These are phyloP conservation scores for Malacoctenus gilli DNA, from an alignment of 2,797 vertebrate genomes.

Conservation along the genomic window DNA sequence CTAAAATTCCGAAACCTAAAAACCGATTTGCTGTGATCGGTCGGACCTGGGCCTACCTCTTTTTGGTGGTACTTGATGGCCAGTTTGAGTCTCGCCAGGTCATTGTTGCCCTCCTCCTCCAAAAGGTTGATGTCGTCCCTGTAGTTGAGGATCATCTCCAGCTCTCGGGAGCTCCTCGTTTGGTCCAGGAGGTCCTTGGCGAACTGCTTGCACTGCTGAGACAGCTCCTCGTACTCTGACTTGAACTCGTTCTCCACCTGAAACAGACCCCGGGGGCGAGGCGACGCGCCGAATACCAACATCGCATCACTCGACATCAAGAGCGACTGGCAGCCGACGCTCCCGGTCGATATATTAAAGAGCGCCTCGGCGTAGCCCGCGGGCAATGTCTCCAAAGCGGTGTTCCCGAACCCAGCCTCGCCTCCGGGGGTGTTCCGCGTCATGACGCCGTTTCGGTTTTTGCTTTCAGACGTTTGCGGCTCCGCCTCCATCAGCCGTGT, in stretches of 20 bases:
- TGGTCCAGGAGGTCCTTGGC: conserved; percentile 97
- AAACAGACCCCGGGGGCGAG: not conserved
- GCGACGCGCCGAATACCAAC: not conserved
- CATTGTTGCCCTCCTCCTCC: conserved; percentile 91
- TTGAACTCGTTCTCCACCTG: conserved; percentile 97
- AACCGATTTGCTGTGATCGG: too few relatives aligned
- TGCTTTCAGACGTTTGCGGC: not conserved
- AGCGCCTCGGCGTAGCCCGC: not conserved
- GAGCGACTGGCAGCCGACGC: not conserved
- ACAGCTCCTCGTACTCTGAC: conserved; percentile 95
- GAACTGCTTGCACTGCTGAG: conserved; percentile 94
- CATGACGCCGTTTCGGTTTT: not conserved
- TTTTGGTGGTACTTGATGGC: conserved; percentile 99
- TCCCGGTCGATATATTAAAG: not conserved
- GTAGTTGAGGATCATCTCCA: conserved; percentile 98
- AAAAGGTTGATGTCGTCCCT: conserved; percentile 89
- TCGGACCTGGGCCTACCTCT: conserved; percentile 82
- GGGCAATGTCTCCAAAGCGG: not conserved
- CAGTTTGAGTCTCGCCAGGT: conserved; percentile 93
- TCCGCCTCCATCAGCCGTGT: too few relatives aligned
- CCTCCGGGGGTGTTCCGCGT: conserved; percentile 7
- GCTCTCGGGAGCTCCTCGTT: conserved; percentile 95
- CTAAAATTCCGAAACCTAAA: too few relatives aligned
- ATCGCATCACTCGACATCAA: not conserved
- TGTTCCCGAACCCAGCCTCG: not conserved